Evolutionary conservation across 2,888 invertebrate genomes (phyloP), one percentile per base, ranked within the genome.

Genomic region (Seira ritae): DNA sequence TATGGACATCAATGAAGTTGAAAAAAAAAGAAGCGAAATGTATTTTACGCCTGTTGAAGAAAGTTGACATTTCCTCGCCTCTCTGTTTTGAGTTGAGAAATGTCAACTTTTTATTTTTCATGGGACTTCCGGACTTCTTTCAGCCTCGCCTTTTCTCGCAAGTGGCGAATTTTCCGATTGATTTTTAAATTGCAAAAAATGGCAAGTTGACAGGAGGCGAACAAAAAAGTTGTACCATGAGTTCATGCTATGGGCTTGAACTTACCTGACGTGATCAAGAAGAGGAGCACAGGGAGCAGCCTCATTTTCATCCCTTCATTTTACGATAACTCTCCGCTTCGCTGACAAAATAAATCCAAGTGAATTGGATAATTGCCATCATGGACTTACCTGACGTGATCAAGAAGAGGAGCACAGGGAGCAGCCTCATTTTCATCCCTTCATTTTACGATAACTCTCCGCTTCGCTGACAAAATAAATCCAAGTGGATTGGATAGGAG

Each of bases 211-310:
- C n/a, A n/a, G n/a, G n/a, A 31, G 31, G 31, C 31, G 8, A 31
- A n/a, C n/a, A n/a, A n/a, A n/a, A n/a, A n/a, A n/a, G n/a, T n/a
- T n/a, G n/a, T n/a, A n/a, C n/a, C n/a, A n/a, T n/a, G n/a, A n/a
- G n/a, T n/a, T n/a, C n/a, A n/a, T n/a, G n/a, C 31, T 31, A 4
- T 31, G 2, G 50, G 20, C n/a, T 4, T 50, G 31, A 31, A 42
- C 73, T 66, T 84, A 87, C 87, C 87, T 86, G 87, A 87, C 55
- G 86, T 84, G 80, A 87, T 86, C 60, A 87, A 75, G 72, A 86
- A 73, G 70, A 87, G 84, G 67, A 87, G 80, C 42, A 87, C 80
- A 12, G 84, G 78, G 68, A 87, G 83, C 22, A 84, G 46, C 82
- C 85, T 84, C 85, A 85, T 86, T 71, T 46, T 46, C 12, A n/a